phyloP scores from a whole-genome alignment of 2,797 vertebrate species.

The Gouania willdenowi region DNA sequence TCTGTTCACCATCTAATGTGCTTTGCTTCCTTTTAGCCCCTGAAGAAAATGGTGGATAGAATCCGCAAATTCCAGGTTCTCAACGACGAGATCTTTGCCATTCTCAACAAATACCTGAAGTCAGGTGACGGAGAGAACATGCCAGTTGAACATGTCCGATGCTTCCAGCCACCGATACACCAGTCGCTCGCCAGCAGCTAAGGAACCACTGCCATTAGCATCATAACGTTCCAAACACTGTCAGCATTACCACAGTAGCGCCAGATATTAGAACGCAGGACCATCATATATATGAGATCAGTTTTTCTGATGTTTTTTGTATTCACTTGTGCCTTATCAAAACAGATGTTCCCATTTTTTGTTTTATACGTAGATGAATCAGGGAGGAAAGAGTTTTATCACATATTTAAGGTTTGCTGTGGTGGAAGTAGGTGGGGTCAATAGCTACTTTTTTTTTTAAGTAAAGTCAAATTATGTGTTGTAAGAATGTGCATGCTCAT shows the following conservation, averaged over 20 bases:
- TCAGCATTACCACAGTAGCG: constrained; percentile 29
- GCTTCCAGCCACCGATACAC: constrained; percentile 98
- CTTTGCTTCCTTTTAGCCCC: constrained; percentile 70
- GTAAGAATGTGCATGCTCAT: constrained; percentile 63
- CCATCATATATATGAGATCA: constrained; percentile 40
- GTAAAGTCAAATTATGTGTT: constrained; percentile 46
- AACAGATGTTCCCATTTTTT: constrained; percentile 50
- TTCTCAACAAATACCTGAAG: constrained; percentile 96
- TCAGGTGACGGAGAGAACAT: constrained; percentile 92
- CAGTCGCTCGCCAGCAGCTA: constrained; percentile 96
- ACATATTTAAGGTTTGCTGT: constrained; percentile 75
- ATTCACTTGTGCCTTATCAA: constrained; percentile 79
- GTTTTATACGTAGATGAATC: constrained; percentile 65
- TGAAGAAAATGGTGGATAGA: constrained; percentile 98
- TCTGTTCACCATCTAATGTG: too few relatives aligned
- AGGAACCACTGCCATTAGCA: constrained; percentile 40
- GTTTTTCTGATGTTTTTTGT: constrained; percentile 48
- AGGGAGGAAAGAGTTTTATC: constrained; percentile 60
- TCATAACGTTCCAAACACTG: constrained; percentile 54
- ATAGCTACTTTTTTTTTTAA: constrained; percentile 36
- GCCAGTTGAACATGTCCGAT: constrained; percentile 94
- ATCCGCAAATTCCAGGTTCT: constrained; percentile 96
- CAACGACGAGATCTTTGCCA: constrained; percentile 93
- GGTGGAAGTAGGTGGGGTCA: constrained; percentile 48
- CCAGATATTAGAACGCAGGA: constrained; percentile 39